These are phyloP conservation scores for Masnerella sp. DNA, from an alignment of 2,888 invertebrate genomes.

Conservation along the genomic window DNA sequence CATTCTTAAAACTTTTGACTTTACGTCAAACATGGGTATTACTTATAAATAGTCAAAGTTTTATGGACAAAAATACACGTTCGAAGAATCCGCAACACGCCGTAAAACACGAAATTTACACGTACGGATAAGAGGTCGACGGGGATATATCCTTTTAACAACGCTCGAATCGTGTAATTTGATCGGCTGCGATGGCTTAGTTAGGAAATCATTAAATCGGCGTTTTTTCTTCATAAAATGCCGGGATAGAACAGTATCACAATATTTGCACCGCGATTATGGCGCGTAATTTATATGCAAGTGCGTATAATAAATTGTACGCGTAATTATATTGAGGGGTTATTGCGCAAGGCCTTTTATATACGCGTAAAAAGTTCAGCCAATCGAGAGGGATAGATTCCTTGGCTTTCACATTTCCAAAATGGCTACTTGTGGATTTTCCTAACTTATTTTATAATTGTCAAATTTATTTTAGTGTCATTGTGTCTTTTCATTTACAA, in stretches of 20 bases:
- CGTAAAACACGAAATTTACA: slow-evolving; percentile 53
- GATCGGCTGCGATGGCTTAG: slow-evolving; percentile 41
- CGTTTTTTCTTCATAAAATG: slow-evolving; percentile 9
- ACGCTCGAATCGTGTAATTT: slow-evolving; percentile 38
- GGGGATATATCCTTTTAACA: slow-evolving; percentile 39
- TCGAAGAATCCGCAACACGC: slow-evolving; percentile 50
- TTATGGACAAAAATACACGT: slow-evolving; percentile 55
- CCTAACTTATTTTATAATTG: too few relatives aligned
- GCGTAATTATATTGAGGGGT: slow-evolving; percentile 6
- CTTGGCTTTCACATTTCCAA: too few relatives aligned
- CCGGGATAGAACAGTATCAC: slow-evolving; percentile 4
- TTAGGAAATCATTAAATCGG: slow-evolving; percentile 25
- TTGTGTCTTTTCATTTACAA: too few relatives aligned
- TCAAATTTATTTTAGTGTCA: too few relatives aligned
- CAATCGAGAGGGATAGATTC: too few relatives aligned
- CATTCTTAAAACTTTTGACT: not conserved
- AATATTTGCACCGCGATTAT: slow-evolving; percentile 18
- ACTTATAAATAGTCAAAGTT: slow-evolving; percentile 54
- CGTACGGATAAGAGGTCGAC: slow-evolving; percentile 22
- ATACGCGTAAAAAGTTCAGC: not conserved
- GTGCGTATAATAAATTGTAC: slow-evolving; percentile 9
- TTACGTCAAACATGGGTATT: slow-evolving; percentile 23
- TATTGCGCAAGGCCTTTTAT: slow-evolving; percentile 22
- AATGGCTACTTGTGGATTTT: too few relatives aligned
- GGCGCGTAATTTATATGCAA: slow-evolving; percentile 7